These are phyloP conservation scores for Oryzias curvinotus DNA, from an alignment of 2,113 vertebrate genomes.

Conservation along the genomic window DNA sequence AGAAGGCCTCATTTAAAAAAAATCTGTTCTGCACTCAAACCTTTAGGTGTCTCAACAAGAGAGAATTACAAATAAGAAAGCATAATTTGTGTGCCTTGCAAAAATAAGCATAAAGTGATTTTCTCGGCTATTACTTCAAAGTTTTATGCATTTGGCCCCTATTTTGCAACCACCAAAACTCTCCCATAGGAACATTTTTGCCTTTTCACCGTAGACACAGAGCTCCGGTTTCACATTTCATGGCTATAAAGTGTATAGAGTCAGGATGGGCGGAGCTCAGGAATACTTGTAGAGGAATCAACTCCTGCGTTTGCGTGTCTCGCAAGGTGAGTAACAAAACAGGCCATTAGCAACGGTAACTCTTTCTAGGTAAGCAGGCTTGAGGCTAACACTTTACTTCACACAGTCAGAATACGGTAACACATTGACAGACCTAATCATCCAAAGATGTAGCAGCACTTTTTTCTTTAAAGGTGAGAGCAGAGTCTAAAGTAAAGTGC, in stretches of 20 bases:
- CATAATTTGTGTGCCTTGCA: too few relatives aligned
- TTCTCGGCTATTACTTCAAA: too few relatives aligned
- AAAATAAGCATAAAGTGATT: too few relatives aligned
- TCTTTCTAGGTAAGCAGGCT: constrained; percentile 33
- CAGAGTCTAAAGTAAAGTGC: constrained; percentile 54
- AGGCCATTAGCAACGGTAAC: constrained; percentile 20
- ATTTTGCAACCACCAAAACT: constrained; percentile 16
- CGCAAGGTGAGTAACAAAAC: constrained; percentile 17
- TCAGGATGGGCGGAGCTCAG: constrained; percentile 37
- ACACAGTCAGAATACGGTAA: constrained; percentile 26
- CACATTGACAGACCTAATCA: too few relatives aligned
- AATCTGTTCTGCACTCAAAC: too few relatives aligned
- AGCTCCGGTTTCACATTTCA: constrained; percentile 34
- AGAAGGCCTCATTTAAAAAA: too few relatives aligned
- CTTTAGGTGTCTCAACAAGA: too few relatives aligned
- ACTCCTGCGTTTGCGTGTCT: constrained; percentile 42
- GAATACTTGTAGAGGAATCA: constrained; percentile 53
- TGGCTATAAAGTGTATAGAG: constrained; percentile 17
- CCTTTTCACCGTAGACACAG: background rate
- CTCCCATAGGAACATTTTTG: constrained; percentile 10
- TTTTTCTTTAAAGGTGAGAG: constrained; percentile 3
- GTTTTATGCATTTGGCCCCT: too few relatives aligned
- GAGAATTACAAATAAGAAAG: too few relatives aligned
- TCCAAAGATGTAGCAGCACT: background rate
- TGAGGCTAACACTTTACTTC: constrained; percentile 56